phyloP scores from a whole-genome alignment of 23 tunicate species.

The Halocynthia roretzi region DNA sequence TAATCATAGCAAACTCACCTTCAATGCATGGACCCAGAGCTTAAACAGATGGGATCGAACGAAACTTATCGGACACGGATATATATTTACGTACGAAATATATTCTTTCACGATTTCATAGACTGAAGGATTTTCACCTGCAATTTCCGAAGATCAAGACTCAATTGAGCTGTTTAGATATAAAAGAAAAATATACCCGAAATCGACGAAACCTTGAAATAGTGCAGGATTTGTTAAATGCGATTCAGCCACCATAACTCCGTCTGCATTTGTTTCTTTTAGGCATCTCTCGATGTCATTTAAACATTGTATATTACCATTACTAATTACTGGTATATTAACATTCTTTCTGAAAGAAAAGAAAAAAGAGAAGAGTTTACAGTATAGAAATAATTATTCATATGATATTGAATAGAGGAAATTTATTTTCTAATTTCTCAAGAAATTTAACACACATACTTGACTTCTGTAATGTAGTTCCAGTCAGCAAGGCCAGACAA shows the following conservation, averaged over 20 bases:
- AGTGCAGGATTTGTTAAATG: slow-evolving; percentile 83
- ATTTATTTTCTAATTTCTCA: neutral
- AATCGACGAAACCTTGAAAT: slow-evolving; percentile 32
- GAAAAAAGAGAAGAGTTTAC: no score
- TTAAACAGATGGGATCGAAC: slow-evolving; percentile 71
- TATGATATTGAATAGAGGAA: neutral
- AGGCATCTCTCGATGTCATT: slow-evolving; percentile 61
- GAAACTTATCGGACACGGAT: slow-evolving; percentile 42
- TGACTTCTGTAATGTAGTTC: slow-evolving; percentile 77
- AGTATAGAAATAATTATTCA: neutral
- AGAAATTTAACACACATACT: slow-evolving; percentile 28
- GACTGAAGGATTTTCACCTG: slow-evolving; percentile 28
- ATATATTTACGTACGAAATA: slow-evolving; percentile 32
- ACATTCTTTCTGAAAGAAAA: slow-evolving; percentile 34
- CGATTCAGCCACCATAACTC: slow-evolving; percentile 94
- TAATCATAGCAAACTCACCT: slow-evolving; percentile 16
- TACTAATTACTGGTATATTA: slow-evolving; percentile 79
- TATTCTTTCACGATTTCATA: slow-evolving; percentile 66
- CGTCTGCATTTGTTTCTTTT: slow-evolving; percentile 82
- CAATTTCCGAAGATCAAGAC: neutral
- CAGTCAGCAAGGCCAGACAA: slow-evolving; percentile 78
- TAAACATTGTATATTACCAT: slow-evolving; percentile 77
- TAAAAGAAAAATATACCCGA: neutral
- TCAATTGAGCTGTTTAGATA: neutral
- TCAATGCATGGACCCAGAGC: slow-evolving; percentile 44